phyloP scores from a whole-genome alignment of 2,113 vertebrate species.

The Phainopepla nitens region DNA sequence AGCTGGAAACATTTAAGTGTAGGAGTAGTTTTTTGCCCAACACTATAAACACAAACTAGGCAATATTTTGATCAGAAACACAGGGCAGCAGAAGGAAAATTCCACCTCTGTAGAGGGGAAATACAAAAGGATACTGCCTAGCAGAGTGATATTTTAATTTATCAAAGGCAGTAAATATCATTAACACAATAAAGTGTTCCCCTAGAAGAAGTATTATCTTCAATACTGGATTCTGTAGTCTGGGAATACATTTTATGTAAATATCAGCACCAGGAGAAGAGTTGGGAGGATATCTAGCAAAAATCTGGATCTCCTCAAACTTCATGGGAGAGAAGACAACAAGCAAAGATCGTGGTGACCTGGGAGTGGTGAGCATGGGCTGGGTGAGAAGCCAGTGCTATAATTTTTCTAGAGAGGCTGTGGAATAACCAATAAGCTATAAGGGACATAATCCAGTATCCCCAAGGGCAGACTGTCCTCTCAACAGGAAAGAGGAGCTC shows the following conservation, averaged over 20 bases:
- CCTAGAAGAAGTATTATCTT: neutral
- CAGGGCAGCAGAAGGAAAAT: neutral
- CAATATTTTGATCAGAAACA: neutral
- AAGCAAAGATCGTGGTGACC: neutral
- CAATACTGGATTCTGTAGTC: neutral
- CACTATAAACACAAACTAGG: neutral
- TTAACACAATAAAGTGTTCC: neutral
- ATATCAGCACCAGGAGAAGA: neutral
- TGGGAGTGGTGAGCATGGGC: neutral
- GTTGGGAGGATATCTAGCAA: neutral
- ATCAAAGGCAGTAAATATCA: neutral
- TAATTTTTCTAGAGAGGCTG: neutral
- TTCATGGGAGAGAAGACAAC: neutral
- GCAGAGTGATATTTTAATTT: neutral
- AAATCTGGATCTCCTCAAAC: neutral
- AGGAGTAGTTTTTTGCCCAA: neutral
- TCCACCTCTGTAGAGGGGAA: neutral
- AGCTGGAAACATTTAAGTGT: neutral
- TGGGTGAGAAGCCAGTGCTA: neutral
- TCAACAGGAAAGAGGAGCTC: neutral
- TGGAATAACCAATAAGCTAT: neutral
- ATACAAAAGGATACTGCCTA: neutral
- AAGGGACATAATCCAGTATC: neutral
- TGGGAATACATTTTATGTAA: neutral
- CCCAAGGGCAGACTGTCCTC: neutral